Evolutionary conservation across 1,140 invertebrate species (phyloP).

Genomic region (Manduca sexta): DNA sequence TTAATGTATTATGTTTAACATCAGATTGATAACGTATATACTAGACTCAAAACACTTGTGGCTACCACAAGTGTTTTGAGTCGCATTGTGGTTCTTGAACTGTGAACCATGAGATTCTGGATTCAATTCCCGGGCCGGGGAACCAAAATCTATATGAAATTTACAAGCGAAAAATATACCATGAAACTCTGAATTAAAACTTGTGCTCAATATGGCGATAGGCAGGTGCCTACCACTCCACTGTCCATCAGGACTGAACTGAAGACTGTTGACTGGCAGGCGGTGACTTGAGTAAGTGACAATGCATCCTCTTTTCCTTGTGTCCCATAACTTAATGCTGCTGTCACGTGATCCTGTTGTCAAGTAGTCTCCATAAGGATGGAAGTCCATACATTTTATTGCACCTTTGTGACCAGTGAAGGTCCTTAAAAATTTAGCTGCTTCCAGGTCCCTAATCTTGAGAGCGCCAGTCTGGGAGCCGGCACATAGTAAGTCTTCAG

Average conservation of each 20-base stretch:
- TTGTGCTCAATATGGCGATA: too few species aligned
- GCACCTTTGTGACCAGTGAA: constrained; percentile 94
- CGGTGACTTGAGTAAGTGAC: constrained; percentile 92
- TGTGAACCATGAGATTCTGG: too few species aligned
- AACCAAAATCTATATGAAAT: too few species aligned
- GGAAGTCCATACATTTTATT: constrained; percentile 94
- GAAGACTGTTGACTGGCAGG: constrained; percentile 90
- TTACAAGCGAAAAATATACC: too few species aligned
- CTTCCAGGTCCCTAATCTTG: constrained; percentile 97
- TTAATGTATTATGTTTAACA: not conserved
- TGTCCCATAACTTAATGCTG: constrained; percentile 78
- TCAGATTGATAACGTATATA: too few species aligned
- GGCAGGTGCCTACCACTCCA: too few species aligned
- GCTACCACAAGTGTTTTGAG: too few species aligned
- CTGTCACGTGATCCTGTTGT: constrained; percentile 95
- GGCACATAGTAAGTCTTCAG: constrained; percentile 96
- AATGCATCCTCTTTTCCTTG: constrained; percentile 86
- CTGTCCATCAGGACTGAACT: constrained; percentile 97
- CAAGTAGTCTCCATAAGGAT: constrained; percentile 95
- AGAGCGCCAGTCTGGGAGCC: constrained; percentile 94
- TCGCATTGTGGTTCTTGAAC: too few species aligned
- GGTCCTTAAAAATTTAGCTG: constrained; percentile 92
- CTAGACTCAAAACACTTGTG: too few species aligned
- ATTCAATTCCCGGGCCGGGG: too few species aligned
- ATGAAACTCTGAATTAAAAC: too few species aligned